phyloP scores from a whole-genome alignment of 2,888 invertebrate genomes.

The Drosophila kanekoi region DNA sequence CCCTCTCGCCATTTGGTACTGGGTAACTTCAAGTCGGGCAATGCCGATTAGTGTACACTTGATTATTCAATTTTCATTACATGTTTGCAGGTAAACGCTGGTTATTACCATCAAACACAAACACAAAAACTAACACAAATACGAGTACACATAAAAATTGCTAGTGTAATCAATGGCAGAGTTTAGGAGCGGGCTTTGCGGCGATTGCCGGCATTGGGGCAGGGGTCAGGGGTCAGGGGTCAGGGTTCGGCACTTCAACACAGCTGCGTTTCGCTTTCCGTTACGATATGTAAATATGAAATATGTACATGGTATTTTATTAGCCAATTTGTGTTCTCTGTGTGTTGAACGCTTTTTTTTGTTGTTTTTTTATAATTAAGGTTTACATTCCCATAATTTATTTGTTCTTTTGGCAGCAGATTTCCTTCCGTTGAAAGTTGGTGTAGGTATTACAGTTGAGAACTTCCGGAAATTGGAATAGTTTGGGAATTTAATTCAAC shows the following conservation, averaged over 20 bases:
- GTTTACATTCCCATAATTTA: neutral
- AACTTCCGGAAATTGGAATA: too few relatives aligned
- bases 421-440: neutral
- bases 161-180: slow-evolving; percentile 46
- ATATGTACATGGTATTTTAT: slow-evolving; percentile 8
- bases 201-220: neutral
- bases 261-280: slow-evolving; percentile 31
- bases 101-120: slow-evolving; percentile 41
- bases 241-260: slow-evolving; percentile 23
- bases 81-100: slow-evolving; percentile 40
- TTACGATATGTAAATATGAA: slow-evolving; percentile 30
- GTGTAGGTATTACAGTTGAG: neutral
- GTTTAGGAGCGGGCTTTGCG: slow-evolving; percentile 9
- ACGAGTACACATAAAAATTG: slow-evolving; percentile 35
- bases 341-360: neutral
- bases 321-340: neutral
- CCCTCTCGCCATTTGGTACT: too few relatives aligned
- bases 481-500: neutral
- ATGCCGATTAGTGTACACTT: too few relatives aligned
- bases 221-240: neutral
- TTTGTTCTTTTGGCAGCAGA: neutral
- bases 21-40: too few relatives aligned
- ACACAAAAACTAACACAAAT: slow-evolving; percentile 13
- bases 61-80: too few relatives aligned
- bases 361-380: slow-evolving; percentile 1